Conservation (phyloP, 2,888 invertebrate genomes). For the Hirtodrosophila cameraria region DNA sequence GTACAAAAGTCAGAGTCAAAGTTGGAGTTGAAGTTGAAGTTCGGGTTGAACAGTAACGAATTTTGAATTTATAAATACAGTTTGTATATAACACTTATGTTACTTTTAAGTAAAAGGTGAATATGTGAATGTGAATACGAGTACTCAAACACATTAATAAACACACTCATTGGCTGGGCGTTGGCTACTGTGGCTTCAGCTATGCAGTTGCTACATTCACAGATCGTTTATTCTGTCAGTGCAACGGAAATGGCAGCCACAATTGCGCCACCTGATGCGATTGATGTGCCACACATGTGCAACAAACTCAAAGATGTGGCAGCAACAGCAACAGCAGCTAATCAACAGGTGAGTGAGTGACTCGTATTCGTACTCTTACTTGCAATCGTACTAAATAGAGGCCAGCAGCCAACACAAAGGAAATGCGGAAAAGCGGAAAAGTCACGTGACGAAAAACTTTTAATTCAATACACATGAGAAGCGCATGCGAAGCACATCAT, state of each 20-base stretch:
- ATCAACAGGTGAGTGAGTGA: conserved; percentile 37
- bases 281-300: conserved; percentile 12
- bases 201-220: conserved; percentile 35
- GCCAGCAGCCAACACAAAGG: conserved; percentile 7
- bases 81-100: no score
- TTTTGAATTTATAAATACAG: conserved; percentile 64
- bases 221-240: conserved; percentile 53
- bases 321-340: conserved; percentile 20
- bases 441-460: background rate
- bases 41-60: conserved; percentile 45
- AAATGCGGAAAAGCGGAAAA: background rate
- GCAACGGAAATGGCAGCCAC: conserved; percentile 55
- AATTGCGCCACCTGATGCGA: conserved; percentile 41
- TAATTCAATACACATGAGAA: conserved; percentile 6
- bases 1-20: conserved; percentile 15
- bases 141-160: background rate
- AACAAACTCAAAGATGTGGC: conserved; percentile 20
- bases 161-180: conserved; percentile 35
- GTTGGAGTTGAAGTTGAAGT: conserved; percentile 5
- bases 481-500: no score
- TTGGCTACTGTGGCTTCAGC: conserved; percentile 30
- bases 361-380: conserved; percentile 17
- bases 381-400: conserved; percentile 17
- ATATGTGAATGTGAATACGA: conserved; percentile 14
- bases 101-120: conserved; percentile 30